These are phyloP conservation scores for Anas capensis DNA, from an alignment of 2,797 vertebrate species.

Conservation along the genomic window DNA sequence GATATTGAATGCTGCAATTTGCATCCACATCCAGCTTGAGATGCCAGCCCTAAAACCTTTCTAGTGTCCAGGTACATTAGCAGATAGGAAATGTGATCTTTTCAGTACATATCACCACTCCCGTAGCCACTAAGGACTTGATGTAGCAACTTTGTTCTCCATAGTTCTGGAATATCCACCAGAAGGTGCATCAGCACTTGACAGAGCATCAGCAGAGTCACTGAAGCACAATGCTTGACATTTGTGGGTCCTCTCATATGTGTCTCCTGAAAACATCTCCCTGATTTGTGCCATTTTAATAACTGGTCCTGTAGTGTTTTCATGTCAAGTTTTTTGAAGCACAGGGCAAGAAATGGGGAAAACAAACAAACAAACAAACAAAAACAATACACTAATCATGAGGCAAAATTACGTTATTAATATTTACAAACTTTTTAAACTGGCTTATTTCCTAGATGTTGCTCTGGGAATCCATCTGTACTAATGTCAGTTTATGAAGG, in stretches of 20 bases:
- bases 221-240: background rate
- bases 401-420: background rate
- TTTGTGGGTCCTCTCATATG: background rate
- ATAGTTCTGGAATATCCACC: background rate
- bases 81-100: rapidly evolving
- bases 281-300: background rate
- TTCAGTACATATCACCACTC: background rate
- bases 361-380: background rate
- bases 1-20: background rate
- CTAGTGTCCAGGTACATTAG: background rate
- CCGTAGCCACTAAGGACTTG: background rate
- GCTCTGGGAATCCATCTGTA: background rate
- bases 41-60: background rate
- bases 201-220: background rate
- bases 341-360: background rate
- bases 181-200: background rate
- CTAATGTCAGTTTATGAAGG: background rate
- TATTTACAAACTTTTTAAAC: conserved; percentile 9
- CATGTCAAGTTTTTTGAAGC: background rate
- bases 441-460: background rate
- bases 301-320: background rate
- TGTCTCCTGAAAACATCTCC: background rate
- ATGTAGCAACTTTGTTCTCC: background rate
- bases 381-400: background rate
- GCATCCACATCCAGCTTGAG: background rate